Percentiles rank a stretch among this genome's conserved stretches.
phyloP scores from a whole-genome alignment of 2,113 vertebrate genomes.

The Tapirus terrestris region DNA sequence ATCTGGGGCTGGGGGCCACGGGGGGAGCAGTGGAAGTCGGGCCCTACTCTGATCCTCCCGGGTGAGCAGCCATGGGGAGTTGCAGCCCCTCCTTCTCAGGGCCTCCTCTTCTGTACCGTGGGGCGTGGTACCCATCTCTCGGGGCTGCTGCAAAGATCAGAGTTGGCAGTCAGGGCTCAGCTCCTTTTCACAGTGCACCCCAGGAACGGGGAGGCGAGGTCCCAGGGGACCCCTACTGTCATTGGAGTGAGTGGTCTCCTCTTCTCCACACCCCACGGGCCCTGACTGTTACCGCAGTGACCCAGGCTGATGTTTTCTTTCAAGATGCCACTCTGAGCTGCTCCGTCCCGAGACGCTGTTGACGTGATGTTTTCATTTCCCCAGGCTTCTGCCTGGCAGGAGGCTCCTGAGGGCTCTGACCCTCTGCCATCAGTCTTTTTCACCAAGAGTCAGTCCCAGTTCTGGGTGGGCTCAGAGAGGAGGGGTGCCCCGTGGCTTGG shows the following conservation, averaged over 20 bases:
- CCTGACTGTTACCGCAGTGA: no score
- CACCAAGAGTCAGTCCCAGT: neutral
- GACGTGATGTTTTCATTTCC: neutral
- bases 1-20: neutral
- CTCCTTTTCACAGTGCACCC: fast-evolving
- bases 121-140: fast-evolving
- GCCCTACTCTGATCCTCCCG: fast-evolving
- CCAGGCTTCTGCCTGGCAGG: neutral
- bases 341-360: fast-evolving
- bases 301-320: neutral
- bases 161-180: neutral
- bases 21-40: fast-evolving
- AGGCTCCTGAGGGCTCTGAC: neutral
- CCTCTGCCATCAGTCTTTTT: neutral
- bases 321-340: neutral
- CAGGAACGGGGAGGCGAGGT: fast-evolving
- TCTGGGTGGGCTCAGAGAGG: conserved; percentile 10
- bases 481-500: neutral
- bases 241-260: fast-evolving
- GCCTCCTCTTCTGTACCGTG: neutral
- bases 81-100: no score
- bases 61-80: no score
- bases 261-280: fast-evolving
- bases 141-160: neutral
- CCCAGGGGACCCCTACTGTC: neutral